phyloP scores from a whole-genome alignment of 2,797 vertebrate genomes.

The Gymnodraco acuticeps region DNA sequence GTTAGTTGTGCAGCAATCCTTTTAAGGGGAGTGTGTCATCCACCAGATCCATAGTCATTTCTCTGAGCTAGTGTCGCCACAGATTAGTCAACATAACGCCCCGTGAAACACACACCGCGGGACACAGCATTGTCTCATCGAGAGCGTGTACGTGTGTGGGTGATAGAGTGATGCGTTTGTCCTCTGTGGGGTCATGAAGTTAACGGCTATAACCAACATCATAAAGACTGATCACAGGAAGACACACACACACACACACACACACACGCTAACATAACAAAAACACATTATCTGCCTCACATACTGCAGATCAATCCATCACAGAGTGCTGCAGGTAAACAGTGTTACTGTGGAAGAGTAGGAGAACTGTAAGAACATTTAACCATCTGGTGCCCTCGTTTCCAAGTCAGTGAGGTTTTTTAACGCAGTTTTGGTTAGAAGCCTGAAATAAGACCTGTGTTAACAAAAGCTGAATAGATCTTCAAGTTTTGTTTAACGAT shows the following conservation, averaged over 20 bases:
- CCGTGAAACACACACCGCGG: slow-evolving; percentile 25
- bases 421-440: no score
- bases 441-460: background rate
- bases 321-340: slow-evolving; percentile 30
- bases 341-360: slow-evolving; percentile 8
- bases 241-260: slow-evolving; percentile 10
- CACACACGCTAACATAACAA: background rate
- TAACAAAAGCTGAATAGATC: no score
- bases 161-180: slow-evolving; percentile 43
- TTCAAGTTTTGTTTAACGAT: no score
- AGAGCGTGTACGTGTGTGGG: slow-evolving; percentile 1
- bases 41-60: slow-evolving; percentile 32
- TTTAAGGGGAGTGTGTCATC: slow-evolving; percentile 27
- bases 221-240: slow-evolving; percentile 58
- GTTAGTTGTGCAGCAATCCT: background rate
- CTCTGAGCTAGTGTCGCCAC: slow-evolving; percentile 20
- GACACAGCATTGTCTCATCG: slow-evolving; percentile 21
- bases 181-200: slow-evolving; percentile 63
- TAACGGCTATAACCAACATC: slow-evolving; percentile 66
- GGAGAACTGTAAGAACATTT: background rate
- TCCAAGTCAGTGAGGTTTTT: no score
- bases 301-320: slow-evolving; percentile 52
- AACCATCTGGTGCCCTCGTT: no score
- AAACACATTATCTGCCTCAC: slow-evolving; percentile 31
- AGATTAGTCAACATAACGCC: slow-evolving; percentile 49